Evolutionary conservation across 1,140 invertebrate species (phyloP).

Genomic region (Streblospio benedicti): DNA sequence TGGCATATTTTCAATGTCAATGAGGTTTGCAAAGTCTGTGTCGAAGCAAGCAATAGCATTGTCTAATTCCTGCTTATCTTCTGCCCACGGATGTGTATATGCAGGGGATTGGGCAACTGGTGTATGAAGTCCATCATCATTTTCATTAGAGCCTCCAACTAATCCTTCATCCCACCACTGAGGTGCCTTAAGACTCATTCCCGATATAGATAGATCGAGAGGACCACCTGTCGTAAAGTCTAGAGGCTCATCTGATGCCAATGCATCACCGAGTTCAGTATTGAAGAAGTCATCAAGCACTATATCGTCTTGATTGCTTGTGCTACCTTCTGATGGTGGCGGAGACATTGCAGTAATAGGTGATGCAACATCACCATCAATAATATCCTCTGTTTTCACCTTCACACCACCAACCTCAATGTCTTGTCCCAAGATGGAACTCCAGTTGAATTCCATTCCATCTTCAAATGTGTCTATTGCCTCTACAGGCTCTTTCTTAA

Average conservation of each 20-base stretch:
- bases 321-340: constrained; percentile 35
- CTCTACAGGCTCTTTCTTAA: constrained; percentile 16
- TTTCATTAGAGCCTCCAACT: constrained; percentile 20
- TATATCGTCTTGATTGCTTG: constrained; percentile 26
- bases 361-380: constrained; percentile 26
- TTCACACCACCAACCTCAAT: constrained; percentile 44
- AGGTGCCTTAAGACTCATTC: constrained; percentile 35
- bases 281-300: constrained; percentile 26
- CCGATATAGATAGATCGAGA: constrained; percentile 39
- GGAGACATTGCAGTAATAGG: constrained; percentile 36
- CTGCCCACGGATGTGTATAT: constrained; percentile 35
- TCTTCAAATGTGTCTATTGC: constrained; percentile 10
- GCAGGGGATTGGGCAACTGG: constrained; percentile 29
- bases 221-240: constrained; percentile 40
- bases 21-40: too few relatives aligned
- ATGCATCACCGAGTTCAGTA: neutral
- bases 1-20: too few relatives aligned
- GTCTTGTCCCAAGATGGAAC: constrained; percentile 48
- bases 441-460: constrained; percentile 46
- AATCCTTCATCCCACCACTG: constrained; percentile 41
- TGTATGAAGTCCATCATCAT: constrained; percentile 29
- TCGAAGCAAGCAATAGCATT: constrained; percentile 36
- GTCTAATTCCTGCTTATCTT: constrained; percentile 24
- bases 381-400: constrained; percentile 44
- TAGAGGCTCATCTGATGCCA: constrained; percentile 22